A percentile compares a stretch with the other conserved stretches of the same genome.
Conservation (phyloP, 2,888 invertebrate genomes). For the Tineola bisselliella region DNA sequence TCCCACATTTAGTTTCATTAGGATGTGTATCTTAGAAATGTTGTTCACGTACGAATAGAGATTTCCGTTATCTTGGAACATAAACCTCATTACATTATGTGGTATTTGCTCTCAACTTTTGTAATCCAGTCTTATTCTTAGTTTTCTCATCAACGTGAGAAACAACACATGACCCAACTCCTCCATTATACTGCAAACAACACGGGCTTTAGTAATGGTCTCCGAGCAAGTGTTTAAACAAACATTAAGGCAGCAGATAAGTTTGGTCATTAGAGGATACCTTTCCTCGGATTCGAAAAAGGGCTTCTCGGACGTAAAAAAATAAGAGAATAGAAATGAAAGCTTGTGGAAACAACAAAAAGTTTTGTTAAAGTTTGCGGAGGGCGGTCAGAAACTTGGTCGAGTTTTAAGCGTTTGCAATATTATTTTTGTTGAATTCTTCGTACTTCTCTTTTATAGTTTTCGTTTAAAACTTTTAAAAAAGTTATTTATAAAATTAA, state of each 20-base stretch:
- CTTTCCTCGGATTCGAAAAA: slow-evolving; percentile 9
- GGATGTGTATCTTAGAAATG: not conserved
- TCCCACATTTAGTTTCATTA: no score
- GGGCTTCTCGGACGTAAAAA: slow-evolving; percentile 11
- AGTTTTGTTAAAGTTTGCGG: slow-evolving; percentile 10
- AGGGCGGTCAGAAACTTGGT: slow-evolving; percentile 8
- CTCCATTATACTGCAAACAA: slow-evolving; percentile 21
- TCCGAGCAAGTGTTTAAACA: slow-evolving; percentile 41
- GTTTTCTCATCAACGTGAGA: slow-evolving; percentile 47
- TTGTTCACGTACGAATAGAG: not conserved
- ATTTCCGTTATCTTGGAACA: slow-evolving; percentile 17
- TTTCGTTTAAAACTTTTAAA: not conserved
- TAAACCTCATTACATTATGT: slow-evolving; percentile 39
- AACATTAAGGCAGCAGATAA: slow-evolving; percentile 40
- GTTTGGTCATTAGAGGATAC: slow-evolving; percentile 39
- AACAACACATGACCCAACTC: slow-evolving; percentile 27
- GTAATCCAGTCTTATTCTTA: slow-evolving; percentile 50
- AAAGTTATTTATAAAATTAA: no score
- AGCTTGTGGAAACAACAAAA: slow-evolving; percentile 12
- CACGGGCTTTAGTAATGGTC: slow-evolving; percentile 30
- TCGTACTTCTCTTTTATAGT: not conserved
- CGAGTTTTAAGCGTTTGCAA: not conserved
- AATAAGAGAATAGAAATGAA: slow-evolving; percentile 11
- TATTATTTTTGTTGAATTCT: not conserved
- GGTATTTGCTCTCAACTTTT: slow-evolving; percentile 37